phyloP scores from a whole-genome alignment of 2,797 vertebrate species.

The Megalops cyprinoides region DNA sequence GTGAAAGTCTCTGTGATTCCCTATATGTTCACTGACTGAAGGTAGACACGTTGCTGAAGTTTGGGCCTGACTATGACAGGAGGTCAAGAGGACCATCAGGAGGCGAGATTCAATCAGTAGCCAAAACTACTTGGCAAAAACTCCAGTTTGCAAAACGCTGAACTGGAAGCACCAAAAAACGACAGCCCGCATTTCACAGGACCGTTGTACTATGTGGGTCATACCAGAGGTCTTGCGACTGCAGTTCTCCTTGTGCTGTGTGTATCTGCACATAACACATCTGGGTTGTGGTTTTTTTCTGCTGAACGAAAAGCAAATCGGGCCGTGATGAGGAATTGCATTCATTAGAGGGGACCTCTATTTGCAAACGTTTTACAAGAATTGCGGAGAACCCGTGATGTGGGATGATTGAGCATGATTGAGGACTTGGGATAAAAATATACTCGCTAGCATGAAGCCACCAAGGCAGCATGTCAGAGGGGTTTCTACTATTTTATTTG shows the following conservation, averaged over 20 bases:
- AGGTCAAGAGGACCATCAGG: not conserved
- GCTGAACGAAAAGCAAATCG: conserved; percentile 11
- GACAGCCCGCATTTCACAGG: conserved; percentile 30
- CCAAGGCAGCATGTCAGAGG: too few relatives aligned
- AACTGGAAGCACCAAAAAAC: not conserved
- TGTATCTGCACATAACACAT: not conserved
- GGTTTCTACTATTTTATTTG: too few relatives aligned
- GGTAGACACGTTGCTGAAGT: not conserved
- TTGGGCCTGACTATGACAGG: not conserved
- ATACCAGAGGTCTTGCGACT: conserved; percentile 6
- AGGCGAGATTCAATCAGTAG: not conserved
- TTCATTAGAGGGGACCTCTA: not conserved
- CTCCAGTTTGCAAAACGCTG: too few relatives aligned
- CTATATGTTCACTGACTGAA: too few relatives aligned
- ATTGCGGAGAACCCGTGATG: not conserved
- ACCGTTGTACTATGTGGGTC: conserved; percentile 24
- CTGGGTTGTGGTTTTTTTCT: not conserved
- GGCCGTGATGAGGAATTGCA: not conserved
- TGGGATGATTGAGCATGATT: conserved; percentile 1
- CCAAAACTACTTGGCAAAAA: not conserved
- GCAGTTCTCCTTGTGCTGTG: conserved; percentile 7
- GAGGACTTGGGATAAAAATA: too few relatives aligned
- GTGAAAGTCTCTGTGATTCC: conserved; percentile 41
- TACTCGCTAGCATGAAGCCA: too few relatives aligned
- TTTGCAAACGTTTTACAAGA: too few relatives aligned